phyloP scores from a whole-genome alignment of 1,140 invertebrate genomes.

The Aricia agestis region DNA sequence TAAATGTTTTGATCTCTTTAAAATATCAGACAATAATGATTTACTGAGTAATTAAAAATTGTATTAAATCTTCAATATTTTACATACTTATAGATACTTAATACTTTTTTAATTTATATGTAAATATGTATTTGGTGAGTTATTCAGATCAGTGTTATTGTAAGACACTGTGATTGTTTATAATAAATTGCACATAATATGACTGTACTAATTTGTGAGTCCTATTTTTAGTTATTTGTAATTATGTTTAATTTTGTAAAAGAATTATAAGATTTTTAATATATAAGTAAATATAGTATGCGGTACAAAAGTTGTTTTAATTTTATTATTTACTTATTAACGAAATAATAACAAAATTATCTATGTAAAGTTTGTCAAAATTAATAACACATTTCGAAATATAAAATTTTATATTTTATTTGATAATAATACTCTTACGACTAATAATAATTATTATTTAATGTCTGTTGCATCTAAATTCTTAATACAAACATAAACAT shows the following conservation, averaged over 20 bases:
- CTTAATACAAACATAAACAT: no score
- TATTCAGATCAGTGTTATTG: conserved; percentile 13
- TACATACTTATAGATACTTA: background rate
- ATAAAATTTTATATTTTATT: background rate
- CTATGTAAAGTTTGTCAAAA: no score
- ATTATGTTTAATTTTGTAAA: conserved; percentile 11
- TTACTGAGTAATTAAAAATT: no score
- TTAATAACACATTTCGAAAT: background rate
- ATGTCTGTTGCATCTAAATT: background rate
- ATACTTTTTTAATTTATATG: background rate
- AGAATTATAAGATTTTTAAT: conserved; percentile 7
- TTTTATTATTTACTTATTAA: no score
- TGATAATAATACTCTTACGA: background rate
- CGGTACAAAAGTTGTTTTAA: background rate
- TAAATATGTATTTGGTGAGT: background rate
- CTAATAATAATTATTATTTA: background rate
- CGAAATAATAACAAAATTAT: no score
- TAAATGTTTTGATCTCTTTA: no score
- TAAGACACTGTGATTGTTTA: background rate
- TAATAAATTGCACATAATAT: background rate
- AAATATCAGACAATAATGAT: no score
- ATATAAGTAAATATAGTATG: conserved; percentile 11
- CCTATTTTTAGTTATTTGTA: conserved; percentile 4
- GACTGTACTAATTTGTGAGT: conserved; percentile 12
- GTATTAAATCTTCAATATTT: no score